Conservation (phyloP, 1,140 invertebrate genomes). For the Cephus cinctus region DNA sequence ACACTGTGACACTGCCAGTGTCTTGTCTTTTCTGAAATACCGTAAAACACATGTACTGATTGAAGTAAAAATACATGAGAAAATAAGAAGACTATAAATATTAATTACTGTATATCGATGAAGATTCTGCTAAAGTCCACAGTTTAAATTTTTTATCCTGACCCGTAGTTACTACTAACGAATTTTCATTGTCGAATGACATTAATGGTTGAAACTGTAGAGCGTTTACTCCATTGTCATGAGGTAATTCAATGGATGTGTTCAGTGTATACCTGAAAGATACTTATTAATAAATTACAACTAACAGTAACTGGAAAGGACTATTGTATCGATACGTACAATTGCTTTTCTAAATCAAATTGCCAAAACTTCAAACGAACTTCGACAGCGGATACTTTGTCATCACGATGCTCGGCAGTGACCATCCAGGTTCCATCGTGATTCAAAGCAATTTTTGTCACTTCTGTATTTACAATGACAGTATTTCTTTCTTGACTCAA, state of each 20-base stretch:
- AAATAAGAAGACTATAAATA: conserved; percentile 13
- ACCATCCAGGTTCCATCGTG: conserved; percentile 74
- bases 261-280: conserved; percentile 67
- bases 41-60: not conserved
- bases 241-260: conserved; percentile 72
- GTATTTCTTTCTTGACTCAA: conserved; percentile 63
- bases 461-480: conserved; percentile 67
- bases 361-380: conserved; percentile 79
- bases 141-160: conserved; percentile 72
- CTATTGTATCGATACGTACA: conserved; percentile 50
- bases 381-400: conserved; percentile 61
- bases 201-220: conserved; percentile 64
- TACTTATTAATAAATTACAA: conserved; percentile 12
- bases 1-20: conserved; percentile 69
- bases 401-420: conserved; percentile 69
- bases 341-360: conserved; percentile 63
- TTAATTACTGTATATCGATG: conserved; percentile 55
- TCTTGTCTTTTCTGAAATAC: conserved; percentile 49
- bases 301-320: not conserved
- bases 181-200: conserved; percentile 44
- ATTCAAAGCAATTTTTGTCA: conserved; percentile 68
- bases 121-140: conserved; percentile 64
- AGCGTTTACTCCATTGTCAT: conserved; percentile 62
- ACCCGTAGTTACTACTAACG: conserved; percentile 65
- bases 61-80: conserved; percentile 17